Conservation (phyloP, 2,888 invertebrate species). For the Anorthoa munda region DNA sequence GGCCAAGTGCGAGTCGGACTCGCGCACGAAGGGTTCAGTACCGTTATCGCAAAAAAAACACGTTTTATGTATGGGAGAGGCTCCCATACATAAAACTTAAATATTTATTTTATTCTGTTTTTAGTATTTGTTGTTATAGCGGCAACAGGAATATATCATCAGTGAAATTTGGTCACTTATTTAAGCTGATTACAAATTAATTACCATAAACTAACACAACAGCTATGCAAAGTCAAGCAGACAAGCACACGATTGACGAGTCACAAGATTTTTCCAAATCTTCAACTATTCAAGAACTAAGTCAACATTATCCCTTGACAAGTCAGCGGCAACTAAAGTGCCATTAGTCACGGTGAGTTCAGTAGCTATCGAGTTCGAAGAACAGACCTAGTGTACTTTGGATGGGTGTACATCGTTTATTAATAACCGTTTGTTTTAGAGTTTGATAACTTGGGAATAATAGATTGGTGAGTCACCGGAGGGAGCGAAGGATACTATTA, state of each 20-base stretch:
- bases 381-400: constrained; percentile 13
- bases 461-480: neutral
- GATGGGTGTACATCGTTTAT: constrained; percentile 19
- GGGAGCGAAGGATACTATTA: neutral
- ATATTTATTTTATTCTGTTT: no score
- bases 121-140: no score
- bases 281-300: constrained; percentile 40
- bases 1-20: no score
- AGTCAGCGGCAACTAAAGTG: constrained; percentile 32
- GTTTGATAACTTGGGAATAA: neutral
- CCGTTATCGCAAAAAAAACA: no score
- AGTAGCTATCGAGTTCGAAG: constrained; percentile 21
- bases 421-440: constrained; percentile 18
- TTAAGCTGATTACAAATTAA: neutral
- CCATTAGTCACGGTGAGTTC: constrained; percentile 24
- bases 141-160: no score
- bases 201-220: constrained; percentile 34
- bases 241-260: constrained; percentile 15
- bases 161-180: no score
- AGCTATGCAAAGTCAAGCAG: constrained; percentile 9
- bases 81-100: no score
- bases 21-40: no score
- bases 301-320: constrained; percentile 36
- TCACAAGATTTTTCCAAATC: constrained; percentile 25
- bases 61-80: no score